Evolutionary conservation across 2,113 vertebrate species (phyloP).

Genomic region (Dryoscopus gambensis): DNA sequence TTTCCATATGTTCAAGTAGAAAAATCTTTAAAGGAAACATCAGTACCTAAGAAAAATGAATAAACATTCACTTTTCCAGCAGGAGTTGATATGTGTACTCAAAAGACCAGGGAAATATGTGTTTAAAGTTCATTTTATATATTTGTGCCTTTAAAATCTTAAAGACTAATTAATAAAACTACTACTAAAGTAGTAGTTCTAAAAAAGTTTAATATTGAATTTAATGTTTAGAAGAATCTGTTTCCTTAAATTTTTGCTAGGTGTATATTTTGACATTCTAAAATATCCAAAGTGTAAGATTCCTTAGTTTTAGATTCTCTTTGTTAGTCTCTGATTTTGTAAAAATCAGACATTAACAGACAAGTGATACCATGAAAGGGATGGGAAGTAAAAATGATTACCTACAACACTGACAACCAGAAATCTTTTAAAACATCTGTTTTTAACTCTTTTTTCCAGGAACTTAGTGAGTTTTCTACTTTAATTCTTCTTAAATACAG

Average conservation of each 20-base stretch:
- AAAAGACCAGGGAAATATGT: not conserved
- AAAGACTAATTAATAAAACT: too few relatives aligned
- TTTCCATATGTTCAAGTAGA: not conserved
- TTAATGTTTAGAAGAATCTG: not conserved
- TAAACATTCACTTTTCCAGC: not conserved
- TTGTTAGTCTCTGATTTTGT: not conserved
- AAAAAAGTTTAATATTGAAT: not conserved
- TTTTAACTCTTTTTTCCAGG: not conserved
- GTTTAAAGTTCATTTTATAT: not conserved
- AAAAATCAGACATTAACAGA: not conserved
- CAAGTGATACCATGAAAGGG: not conserved
- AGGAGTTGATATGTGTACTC: not conserved
- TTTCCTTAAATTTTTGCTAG: not conserved
- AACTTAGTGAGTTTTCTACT: not conserved
- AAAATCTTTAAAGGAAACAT: not conserved
- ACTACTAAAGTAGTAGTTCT: not conserved
- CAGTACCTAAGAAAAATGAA: not conserved
- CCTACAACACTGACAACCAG: fast-evolving
- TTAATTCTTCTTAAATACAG: not conserved
- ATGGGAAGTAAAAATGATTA: not conserved
- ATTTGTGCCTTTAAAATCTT: not conserved
- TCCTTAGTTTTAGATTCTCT: not conserved
- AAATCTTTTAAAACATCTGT: not conserved
- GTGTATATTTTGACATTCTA: not conserved
- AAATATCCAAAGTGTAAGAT: not conserved